A percentile compares a stretch with the other conserved stretches of the same genome.
Conservation (phyloP, 2,888 invertebrate genomes). For the Drosophila aldrichi region DNA sequence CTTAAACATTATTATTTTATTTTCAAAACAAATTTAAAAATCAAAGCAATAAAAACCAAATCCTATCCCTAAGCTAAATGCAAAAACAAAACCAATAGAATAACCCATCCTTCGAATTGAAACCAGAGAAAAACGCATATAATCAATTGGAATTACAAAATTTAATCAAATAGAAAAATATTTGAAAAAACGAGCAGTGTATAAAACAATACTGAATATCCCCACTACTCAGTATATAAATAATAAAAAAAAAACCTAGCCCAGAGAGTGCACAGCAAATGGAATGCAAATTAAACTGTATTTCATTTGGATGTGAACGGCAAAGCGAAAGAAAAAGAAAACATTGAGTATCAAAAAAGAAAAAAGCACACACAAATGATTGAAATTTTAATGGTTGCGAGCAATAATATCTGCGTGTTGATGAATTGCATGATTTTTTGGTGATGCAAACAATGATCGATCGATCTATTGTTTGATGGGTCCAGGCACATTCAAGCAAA, state of each 20-base stretch:
- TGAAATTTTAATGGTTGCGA: constrained; percentile 83
- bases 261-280: constrained; percentile 66
- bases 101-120: constrained; percentile 72
- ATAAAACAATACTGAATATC: constrained; percentile 21
- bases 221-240: constrained; percentile 20
- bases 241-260: constrained; percentile 47
- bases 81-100: constrained; percentile 83
- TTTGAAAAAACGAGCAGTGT: constrained; percentile 32
- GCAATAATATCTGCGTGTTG: constrained; percentile 86
- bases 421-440: constrained; percentile 82
- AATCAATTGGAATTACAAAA: constrained; percentile 70
- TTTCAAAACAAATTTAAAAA: constrained; percentile 28
- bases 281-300: constrained; percentile 57
- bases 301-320: constrained; percentile 62
- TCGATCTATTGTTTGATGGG: constrained; percentile 79
- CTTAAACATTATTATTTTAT: constrained; percentile 23
- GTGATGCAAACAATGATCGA: constrained; percentile 83
- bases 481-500: constrained; percentile 51
- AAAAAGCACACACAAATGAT: constrained; percentile 21
- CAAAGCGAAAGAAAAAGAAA: constrained; percentile 20
- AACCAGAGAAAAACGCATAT: background rate
- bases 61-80: constrained; percentile 53
- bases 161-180: constrained; percentile 19
- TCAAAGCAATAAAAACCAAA: constrained; percentile 39
- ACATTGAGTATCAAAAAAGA: constrained; percentile 45